Evolutionary conservation across 2,888 invertebrate genomes (phyloP), one percentile per base, ranked within the genome.

Genomic region (Synanthedon andrenaeformis): DNA sequence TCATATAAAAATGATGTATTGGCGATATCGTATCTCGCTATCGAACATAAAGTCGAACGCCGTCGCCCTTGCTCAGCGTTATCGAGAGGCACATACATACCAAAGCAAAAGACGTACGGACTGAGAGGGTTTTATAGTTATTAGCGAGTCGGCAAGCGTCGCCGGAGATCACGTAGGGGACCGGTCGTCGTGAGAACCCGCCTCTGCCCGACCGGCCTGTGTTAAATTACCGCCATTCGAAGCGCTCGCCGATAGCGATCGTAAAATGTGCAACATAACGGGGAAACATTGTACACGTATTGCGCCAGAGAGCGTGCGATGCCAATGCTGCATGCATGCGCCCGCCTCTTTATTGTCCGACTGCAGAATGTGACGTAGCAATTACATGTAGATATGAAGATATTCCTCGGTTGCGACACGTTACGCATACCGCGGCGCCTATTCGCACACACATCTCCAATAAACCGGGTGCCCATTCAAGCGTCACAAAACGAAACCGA

Each of bases 211-310:
- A 52, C 52, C 59, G 56, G 59, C 58, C 65, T 63, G 70, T 65
- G 67, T 66, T 69, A 64, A 70, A 70, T 72, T 72, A 67, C 69
- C 63, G 58, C 58, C 58, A 52, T 52, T 42, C 62, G 60, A 58
- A 60, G 64, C 59, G 58, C 61, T 59, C 60, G 56, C 60, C 56
- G 57, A 58, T 59, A 59, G 62, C 57, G 64, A 63, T 76, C 75
- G 72, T 76, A 78, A 78, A 81, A 79, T 80, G 80, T 81, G 79
- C 79, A 79, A 75, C 69, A 72, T 74, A 76, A 80, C 75, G 77
- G 78, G 77, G 78, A 79, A 77, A 71, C 51, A 66, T 61, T 63
- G 66, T 62, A 49, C 57, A 59, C 58, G 60, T 58, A 58, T 35
- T 51, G 19, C 51, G 28, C 12, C 41, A 35, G 35, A 10, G 19